Evolutionary conservation across 2,888 invertebrate species (phyloP).

Genomic region (Thelaira solivaga): DNA sequence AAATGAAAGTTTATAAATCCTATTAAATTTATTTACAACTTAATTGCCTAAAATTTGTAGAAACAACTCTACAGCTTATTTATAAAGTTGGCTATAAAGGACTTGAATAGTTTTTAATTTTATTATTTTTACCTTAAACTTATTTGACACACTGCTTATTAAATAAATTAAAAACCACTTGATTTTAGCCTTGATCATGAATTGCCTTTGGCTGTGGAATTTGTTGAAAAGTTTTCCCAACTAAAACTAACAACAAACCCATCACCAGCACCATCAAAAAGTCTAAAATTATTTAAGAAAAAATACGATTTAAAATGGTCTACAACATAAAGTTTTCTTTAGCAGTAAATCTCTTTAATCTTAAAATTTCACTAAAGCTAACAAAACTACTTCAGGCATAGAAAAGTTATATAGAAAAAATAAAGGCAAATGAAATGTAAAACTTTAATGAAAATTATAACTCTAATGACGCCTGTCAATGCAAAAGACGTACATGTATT

Average conservation of each 20-base stretch:
- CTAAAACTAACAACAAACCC: background rate
- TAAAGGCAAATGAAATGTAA: background rate
- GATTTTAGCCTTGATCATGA: no score
- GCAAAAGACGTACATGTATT: background rate
- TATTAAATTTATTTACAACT: no score
- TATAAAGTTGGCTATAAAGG: no score
- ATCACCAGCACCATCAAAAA: background rate
- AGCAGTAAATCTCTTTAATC: constrained; percentile 19
- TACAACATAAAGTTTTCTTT: constrained; percentile 24
- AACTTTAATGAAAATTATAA: constrained; percentile 1
- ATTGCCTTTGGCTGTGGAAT: no score
- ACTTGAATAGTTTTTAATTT: no score
- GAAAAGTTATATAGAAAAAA: background rate
- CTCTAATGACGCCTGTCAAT: background rate
- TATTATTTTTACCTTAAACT: no score
- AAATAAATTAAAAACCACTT: no score
- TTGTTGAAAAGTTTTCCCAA: no score
- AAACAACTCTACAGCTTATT: no score
- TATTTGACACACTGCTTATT: no score
- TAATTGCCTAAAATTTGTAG: no score
- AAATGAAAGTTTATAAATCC: no score
- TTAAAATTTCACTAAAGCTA: background rate
- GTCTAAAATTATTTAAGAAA: constrained; percentile 4
- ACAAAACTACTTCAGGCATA: background rate
- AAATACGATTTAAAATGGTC: background rate